Conservation (phyloP, 2,113 vertebrate genomes). For the Benitochromis conjunctus region DNA sequence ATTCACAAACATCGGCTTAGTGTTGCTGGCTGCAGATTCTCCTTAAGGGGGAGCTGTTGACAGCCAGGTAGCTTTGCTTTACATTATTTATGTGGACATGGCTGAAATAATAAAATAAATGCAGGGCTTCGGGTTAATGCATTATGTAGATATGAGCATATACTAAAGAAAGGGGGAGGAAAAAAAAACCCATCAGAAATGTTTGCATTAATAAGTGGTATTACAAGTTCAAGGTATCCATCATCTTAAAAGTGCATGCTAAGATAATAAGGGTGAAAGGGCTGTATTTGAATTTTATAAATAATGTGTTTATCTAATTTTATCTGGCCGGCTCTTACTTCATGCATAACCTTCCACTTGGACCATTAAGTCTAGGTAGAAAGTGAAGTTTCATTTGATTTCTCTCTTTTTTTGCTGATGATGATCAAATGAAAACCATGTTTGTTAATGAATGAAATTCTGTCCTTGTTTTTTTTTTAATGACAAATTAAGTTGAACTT, state of each 20-base stretch:
- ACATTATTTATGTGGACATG: neutral
- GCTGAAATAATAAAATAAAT: neutral
- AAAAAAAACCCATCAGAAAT: neutral
- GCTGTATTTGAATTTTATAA: neutral
- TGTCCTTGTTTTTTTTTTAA: neutral
- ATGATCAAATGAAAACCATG: neutral
- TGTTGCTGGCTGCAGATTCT: neutral
- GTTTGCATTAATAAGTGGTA: neutral
- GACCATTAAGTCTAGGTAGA: neutral
- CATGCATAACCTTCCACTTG: neutral
- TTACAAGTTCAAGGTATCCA: neutral
- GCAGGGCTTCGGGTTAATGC: neutral
- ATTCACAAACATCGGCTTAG: neutral
- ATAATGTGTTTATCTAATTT: neutral
- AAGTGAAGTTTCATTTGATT: neutral
- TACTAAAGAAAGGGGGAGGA: fast-evolving
- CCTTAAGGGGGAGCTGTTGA: conserved; percentile 23
- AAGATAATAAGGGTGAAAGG: neutral
- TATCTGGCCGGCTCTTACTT: fast-evolving
- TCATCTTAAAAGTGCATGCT: neutral
- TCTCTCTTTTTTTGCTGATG: neutral
- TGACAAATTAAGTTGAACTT: neutral
- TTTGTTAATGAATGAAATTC: neutral
- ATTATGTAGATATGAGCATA: neutral
- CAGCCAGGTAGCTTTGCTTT: neutral